Conservation (phyloP, 2,888 invertebrate species). For the Erebia palarica region DNA sequence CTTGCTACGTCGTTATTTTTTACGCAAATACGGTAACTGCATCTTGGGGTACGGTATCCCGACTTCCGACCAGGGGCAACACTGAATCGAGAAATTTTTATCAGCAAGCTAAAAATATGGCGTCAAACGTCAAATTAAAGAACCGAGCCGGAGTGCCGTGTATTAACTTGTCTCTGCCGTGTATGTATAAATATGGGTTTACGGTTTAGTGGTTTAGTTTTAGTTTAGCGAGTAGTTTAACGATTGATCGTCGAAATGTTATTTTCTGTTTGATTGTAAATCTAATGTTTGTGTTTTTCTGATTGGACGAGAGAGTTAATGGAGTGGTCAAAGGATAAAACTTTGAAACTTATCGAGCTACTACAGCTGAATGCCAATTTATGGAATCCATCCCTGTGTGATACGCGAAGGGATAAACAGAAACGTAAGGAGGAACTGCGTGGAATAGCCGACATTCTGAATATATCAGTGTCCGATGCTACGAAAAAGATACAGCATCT, state of each 20-base stretch:
- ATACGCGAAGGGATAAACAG: constrained; percentile 71
- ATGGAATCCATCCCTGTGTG: constrained; percentile 73
- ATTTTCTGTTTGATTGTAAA: constrained; percentile 40
- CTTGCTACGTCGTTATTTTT: too few relatives aligned
- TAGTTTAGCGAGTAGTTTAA: constrained; percentile 52
- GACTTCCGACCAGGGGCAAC: too few relatives aligned
- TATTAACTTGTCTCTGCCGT: too few relatives aligned
- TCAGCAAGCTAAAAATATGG: too few relatives aligned
- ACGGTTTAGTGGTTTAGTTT: background rate
- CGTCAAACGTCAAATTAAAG: too few relatives aligned
- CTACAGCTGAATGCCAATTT: constrained; percentile 69
- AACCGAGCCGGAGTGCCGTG: constrained; percentile 18
- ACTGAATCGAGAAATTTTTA: too few relatives aligned
- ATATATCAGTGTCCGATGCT: constrained; percentile 70
- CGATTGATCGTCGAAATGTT: constrained; percentile 59
- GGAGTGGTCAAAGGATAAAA: constrained; percentile 79
- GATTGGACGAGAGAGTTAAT: constrained; percentile 47
- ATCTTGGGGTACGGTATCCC: too few relatives aligned
- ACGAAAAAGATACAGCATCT: constrained; percentile 84
- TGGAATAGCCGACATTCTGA: constrained; percentile 65
- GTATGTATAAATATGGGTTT: background rate
- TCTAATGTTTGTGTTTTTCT: constrained; percentile 52
- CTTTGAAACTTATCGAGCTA: constrained; percentile 72
- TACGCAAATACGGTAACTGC: too few relatives aligned
- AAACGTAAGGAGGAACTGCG: constrained; percentile 72